Conservation (phyloP, 2,888 invertebrate genomes). For the Patella caerulea region DNA sequence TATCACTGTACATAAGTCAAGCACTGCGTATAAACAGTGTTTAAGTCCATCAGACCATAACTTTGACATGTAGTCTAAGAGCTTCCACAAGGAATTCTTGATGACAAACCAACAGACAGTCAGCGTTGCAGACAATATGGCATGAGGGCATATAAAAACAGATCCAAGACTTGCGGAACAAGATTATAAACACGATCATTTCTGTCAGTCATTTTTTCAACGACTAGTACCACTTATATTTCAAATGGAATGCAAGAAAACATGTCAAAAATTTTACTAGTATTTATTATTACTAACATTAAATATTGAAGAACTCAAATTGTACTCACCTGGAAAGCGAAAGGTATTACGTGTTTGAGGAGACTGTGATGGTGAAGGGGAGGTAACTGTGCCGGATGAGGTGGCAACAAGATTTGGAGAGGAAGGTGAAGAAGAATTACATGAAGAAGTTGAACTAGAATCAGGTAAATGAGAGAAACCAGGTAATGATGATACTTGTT, state of each 20-base stretch:
- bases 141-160: too few species aligned
- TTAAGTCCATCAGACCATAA: too few species aligned
- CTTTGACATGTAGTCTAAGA: too few species aligned
- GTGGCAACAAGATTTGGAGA: slow-evolving; percentile 83
- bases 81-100: too few species aligned
- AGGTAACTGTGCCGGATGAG: slow-evolving; percentile 73
- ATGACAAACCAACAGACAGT: too few species aligned
- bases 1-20: too few species aligned
- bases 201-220: too few species aligned
- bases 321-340: slow-evolving; percentile 81
- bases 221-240: background rate
- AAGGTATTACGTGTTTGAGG: slow-evolving; percentile 72
- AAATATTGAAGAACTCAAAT: background rate
- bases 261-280: background rate
- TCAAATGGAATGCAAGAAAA: background rate
- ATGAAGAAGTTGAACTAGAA: slow-evolving; percentile 90
- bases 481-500: slow-evolving; percentile 47
- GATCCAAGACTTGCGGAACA: too few species aligned
- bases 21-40: too few species aligned
- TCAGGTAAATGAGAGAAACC: slow-evolving; percentile 48
- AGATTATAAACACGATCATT: too few species aligned
- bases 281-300: background rate
- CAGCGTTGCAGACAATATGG: too few species aligned
- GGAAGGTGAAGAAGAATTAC: slow-evolving; percentile 96
- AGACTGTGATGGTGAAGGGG: slow-evolving; percentile 68